phyloP scores from a whole-genome alignment of 2,888 invertebrate species.

The Diaprepes abbreviatus region DNA sequence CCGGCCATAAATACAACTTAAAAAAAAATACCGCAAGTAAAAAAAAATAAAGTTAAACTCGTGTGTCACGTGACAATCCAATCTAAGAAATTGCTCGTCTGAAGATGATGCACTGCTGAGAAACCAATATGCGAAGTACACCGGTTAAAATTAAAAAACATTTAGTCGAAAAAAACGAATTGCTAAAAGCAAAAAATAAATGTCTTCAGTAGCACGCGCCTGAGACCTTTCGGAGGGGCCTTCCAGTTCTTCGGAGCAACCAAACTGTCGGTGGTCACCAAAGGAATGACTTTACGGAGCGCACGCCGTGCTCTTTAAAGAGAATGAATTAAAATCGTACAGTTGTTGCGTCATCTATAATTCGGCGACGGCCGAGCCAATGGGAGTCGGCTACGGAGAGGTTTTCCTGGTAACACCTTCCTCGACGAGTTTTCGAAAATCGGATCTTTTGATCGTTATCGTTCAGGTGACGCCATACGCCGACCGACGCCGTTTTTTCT shows the following conservation, averaged over 20 bases:
- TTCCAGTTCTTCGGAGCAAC: conserved; percentile 5
- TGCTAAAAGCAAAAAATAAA: conserved; percentile 8
- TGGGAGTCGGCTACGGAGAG: conserved; percentile 16
- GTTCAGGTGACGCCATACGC: not conserved
- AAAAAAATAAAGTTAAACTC: conserved; percentile 18
- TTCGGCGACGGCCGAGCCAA: conserved; percentile 28
- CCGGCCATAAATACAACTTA: not conserved
- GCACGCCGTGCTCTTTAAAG: conserved; percentile 32
- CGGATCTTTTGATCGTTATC: not conserved
- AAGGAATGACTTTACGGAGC: conserved; percentile 25
- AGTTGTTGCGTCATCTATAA: conserved; percentile 41
- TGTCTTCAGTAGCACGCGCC: not conserved
- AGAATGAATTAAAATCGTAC: conserved; percentile 43
- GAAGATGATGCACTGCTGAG: conserved; percentile 20
- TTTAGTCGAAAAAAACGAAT: conserved; percentile 48
- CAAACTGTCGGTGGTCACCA: conserved; percentile 30
- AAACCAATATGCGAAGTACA: conserved; percentile 22
- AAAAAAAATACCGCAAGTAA: conserved; percentile 11
- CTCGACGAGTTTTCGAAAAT: not conserved
- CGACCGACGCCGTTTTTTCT: not conserved
- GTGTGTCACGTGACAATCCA: conserved; percentile 46
- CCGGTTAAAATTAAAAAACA: conserved; percentile 45
- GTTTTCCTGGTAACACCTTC: conserved; percentile 24
- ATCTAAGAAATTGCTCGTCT: conserved; percentile 22
- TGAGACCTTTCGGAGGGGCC: not conserved